Conservation (phyloP, 2,113 vertebrate genomes). For the Diglossa brunneiventris region DNA sequence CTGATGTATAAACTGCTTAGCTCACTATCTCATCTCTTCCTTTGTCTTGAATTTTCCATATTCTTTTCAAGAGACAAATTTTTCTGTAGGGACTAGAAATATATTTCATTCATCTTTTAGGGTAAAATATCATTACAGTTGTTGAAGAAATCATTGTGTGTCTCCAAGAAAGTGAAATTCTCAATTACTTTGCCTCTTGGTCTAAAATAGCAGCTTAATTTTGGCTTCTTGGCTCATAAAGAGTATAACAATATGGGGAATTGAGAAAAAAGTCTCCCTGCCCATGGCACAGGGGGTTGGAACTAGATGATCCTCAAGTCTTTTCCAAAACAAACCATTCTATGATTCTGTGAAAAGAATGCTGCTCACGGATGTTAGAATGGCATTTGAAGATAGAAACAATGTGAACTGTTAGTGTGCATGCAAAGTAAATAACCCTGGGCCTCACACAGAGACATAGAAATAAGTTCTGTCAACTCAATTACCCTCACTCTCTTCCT, state of each 20-base stretch:
- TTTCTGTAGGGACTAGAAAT: background rate
- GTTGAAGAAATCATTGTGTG: background rate
- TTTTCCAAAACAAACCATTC: background rate
- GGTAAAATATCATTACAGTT: background rate
- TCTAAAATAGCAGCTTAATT: background rate
- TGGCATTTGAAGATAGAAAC: background rate
- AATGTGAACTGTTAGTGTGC: background rate
- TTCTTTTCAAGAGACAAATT: background rate
- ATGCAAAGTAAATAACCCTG: conserved; percentile 9
- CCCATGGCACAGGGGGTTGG: background rate
- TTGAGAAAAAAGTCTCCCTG: background rate
- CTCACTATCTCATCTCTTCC: background rate
- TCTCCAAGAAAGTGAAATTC: background rate
- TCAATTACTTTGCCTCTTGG: background rate
- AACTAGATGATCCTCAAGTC: background rate
- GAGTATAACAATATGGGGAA: background rate
- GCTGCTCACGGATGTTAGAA: background rate
- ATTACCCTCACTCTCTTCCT: background rate
- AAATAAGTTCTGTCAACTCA: conserved; percentile 10
- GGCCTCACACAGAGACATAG: background rate
- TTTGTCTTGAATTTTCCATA: background rate
- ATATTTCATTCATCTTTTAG: background rate
- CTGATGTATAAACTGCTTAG: background rate
- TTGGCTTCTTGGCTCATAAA: background rate
- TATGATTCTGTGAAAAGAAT: background rate